Evolutionary conservation across 1,140 invertebrate species (phyloP), one percentile per base, ranked within the genome.

Genomic region (Drosophila bifasciata): DNA sequence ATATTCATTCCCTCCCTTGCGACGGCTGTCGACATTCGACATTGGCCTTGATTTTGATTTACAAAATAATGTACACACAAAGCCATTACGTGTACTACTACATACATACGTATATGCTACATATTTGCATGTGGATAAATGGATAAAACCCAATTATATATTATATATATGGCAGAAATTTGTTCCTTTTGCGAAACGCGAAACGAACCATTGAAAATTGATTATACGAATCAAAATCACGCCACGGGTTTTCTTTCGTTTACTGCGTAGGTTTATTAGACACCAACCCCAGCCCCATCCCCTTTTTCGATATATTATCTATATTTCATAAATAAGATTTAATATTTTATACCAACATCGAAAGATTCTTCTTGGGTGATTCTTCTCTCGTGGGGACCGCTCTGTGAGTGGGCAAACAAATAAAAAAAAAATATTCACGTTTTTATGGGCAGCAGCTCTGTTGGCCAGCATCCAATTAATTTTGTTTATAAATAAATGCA

Each of bases 401-500:
- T 40, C 43, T 40, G 13, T 51, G 60, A 32, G 45, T 60, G 9
- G 49, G 23, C 62, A 55, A 55, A 36, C 58, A 83, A 83, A 67
- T 75, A 78, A 76, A 85, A 74, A 57, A 78, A 76, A 85, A 74
- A 57, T 39, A 80, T 85, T 85, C 81, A 86, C 83, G 81, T 86
- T 86, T 85, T 86, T 86, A 86, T 86, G 83, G n/a, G n/a, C n/a
- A n/a, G n/a, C n/a, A n/a, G 74, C 74, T 71, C 49, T 36, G 11
- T 76, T 86, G 81, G 81, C 77, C 13, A 36, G 50, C 46, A 39
- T 53, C 81, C 81, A 86, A 86, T 86, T 88, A 86, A 86, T 74
- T 74, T 75, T 70, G 66, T 81, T 75, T 88, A 86, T 81, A 86
- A 86, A 86, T 86, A 86, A 85, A 86, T 86, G 45, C 72, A 21